A percentile compares a stretch with the other conserved stretches of the same genome.
Conservation (phyloP, 2,797 vertebrate species). For the Melanotaenia parkinsoni region DNA sequence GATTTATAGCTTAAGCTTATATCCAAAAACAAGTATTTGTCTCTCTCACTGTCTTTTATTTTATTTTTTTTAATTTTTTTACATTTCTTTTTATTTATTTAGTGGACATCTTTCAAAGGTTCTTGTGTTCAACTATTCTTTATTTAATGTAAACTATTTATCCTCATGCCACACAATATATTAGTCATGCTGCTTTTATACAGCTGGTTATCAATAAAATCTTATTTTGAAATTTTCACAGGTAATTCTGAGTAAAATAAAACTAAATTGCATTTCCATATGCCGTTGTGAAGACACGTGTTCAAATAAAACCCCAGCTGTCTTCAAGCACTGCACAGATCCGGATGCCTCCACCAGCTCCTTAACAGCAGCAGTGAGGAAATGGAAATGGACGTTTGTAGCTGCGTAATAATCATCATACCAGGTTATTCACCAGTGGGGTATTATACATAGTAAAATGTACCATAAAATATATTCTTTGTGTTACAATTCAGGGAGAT, state of each 20-base stretch:
- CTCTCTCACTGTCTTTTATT: neutral
- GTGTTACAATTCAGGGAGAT: conserved; percentile 27
- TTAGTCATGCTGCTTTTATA: neutral
- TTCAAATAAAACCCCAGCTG: conserved; percentile 7
- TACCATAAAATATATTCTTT: conserved; percentile 32
- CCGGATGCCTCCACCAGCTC: neutral
- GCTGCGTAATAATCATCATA: neutral
- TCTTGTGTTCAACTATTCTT: neutral
- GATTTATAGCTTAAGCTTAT: conserved; percentile 62
- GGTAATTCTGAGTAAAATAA: neutral
- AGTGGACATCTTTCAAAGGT: neutral
- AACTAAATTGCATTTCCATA: neutral
- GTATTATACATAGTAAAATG: conserved; percentile 27
- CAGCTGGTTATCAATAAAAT: neutral
- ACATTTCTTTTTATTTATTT: neutral
- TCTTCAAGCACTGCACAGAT: neutral
- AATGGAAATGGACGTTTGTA: neutral
- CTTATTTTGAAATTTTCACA: neutral
- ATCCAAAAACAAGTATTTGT: conserved; percentile 47
- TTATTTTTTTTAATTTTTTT: neutral
- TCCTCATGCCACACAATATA: neutral
- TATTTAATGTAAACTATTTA: neutral
- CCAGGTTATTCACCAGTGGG: neutral
- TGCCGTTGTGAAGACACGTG: neutral
- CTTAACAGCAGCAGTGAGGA: conserved; percentile 5